Base-by-base conservation (phyloP, 2,797 vertebrate species). In the Cheirogaleus major region DNA sequence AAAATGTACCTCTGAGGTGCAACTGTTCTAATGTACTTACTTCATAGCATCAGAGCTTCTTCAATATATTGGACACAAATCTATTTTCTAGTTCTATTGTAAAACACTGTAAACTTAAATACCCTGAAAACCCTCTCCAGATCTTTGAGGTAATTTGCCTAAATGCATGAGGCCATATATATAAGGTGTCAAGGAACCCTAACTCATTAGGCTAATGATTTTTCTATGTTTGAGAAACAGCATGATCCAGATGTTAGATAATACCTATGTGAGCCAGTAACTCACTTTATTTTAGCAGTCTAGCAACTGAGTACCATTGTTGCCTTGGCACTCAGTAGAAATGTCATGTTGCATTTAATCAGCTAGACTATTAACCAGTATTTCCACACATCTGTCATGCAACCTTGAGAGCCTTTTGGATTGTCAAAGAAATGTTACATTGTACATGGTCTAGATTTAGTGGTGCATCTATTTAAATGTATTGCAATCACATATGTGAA, bases 171-270 rank as follows among this genome's bases (percentile, higher is more conserved):
- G 73, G 48, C 70, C 75, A 69, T 63, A 45, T 65, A 80, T 25
- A 89, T 84, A 85, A 89, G 75, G 61, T 94, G 55, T 93, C 57
- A 94, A 96, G 78, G 48, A 95, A 90, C 70, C 86, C 13, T 96
- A 91, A 86, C 89, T 92, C 94, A 96, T 96, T 90, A 97, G 25
- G 48, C 75, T 95, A 97, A 96, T 93, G 94, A 92, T 87, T 97
- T 95, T 96, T 95, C 96, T 81, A 7, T 87, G 73, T 93, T 78
- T 92, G 91, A 92, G 79, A 94, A 96, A 94, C 94, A 95, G 52
- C 79, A 27, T 30, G 82, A 93, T 94, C 86, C 95, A 97, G 91
- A 96, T 98, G 94, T 96, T 95, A 69, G 73, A 69, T 76, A 80
- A 94, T 84, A 94, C 91, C 78, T 97, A 4, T 38, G 61, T 81